These are phyloP conservation scores for Bubo scandiacus DNA, from an alignment of 2,113 vertebrate genomes.

Conservation along the genomic window DNA sequence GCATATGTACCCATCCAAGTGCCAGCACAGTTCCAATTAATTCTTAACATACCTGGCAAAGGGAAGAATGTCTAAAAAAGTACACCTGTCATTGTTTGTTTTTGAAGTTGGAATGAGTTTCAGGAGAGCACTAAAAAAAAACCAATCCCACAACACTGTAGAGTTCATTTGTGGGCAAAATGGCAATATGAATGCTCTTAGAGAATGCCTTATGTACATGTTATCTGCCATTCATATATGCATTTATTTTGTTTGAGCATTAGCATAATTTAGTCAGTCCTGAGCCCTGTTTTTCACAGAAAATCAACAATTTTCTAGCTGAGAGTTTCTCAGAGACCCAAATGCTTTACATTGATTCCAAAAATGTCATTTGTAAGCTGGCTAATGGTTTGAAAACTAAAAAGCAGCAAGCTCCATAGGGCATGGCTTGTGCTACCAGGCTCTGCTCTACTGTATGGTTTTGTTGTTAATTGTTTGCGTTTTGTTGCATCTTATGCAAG, in stretches of 20 bases:
- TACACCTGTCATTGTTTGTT: rapidly evolving
- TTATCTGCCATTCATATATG: background rate
- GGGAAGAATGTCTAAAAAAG: background rate
- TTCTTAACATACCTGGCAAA: background rate
- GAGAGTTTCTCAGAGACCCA: background rate
- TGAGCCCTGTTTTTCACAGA: background rate
- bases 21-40: background rate
- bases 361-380: background rate
- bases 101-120: background rate
- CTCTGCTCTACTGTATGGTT: constrained; percentile 5
- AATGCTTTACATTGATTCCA: background rate
- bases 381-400: background rate
- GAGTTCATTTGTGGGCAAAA: background rate
- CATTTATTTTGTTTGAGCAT: background rate
- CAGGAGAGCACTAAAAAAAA: background rate
- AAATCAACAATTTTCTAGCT: background rate
- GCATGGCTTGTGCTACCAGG: constrained; percentile 14
- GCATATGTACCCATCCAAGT: background rate
- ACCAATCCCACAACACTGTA: background rate
- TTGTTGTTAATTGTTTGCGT: constrained; percentile 50
- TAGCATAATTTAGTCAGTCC: background rate
- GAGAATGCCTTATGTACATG: background rate
- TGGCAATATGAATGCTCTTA: background rate
- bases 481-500: constrained; percentile 1
- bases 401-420: background rate